A percentile compares a stretch with the other conserved stretches of the same genome.
These are phyloP conservation scores for Drosophila kurseongensis DNA, from an alignment of 1,140 invertebrate species.

Conservation along the genomic window DNA sequence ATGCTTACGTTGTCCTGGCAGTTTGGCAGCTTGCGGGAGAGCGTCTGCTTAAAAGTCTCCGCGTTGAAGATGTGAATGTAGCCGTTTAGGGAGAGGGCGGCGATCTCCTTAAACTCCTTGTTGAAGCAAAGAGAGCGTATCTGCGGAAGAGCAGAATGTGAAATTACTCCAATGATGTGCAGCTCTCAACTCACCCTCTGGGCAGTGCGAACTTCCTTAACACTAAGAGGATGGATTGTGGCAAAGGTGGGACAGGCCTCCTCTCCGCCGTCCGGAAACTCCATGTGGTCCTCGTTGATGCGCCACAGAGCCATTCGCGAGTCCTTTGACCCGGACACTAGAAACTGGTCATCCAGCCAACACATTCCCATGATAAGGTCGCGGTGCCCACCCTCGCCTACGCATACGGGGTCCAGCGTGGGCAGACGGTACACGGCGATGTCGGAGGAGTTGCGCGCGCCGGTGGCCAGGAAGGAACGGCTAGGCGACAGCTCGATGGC, in stretches of 20 bases:
- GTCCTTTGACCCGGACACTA: conserved; percentile 97
- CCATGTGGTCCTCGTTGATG: conserved; percentile 87
- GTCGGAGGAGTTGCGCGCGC: conserved; percentile 96
- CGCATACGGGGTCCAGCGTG: conserved; percentile 96
- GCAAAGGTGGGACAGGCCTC: conserved; percentile 86
- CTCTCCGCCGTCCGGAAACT: conserved; percentile 85
- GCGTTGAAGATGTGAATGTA: conserved; percentile 97
- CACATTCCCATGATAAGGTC: conserved; percentile 98
- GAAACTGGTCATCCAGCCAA: conserved; percentile 98
- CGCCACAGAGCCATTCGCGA: conserved; percentile 93
- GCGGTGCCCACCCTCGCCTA: conserved; percentile 96
- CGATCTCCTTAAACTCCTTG: conserved; percentile 93
- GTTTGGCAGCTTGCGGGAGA: conserved; percentile 94
- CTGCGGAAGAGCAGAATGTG: conserved; percentile 68
- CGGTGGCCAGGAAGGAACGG: conserved; percentile 94
- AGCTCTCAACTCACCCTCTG: conserved; percentile 84
- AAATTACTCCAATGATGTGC: neutral
- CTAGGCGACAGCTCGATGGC: conserved; percentile 98
- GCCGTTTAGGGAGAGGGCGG: conserved; percentile 96
- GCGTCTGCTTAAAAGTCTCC: conserved; percentile 92
- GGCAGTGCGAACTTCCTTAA: conserved; percentile 90
- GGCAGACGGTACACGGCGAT: conserved; percentile 96
- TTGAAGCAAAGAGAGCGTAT: conserved; percentile 96
- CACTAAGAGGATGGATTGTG: conserved; percentile 88
- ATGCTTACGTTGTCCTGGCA: conserved; percentile 97